phyloP scores from a whole-genome alignment of 2,797 vertebrate species.

The Sylvilagus floridanus region DNA sequence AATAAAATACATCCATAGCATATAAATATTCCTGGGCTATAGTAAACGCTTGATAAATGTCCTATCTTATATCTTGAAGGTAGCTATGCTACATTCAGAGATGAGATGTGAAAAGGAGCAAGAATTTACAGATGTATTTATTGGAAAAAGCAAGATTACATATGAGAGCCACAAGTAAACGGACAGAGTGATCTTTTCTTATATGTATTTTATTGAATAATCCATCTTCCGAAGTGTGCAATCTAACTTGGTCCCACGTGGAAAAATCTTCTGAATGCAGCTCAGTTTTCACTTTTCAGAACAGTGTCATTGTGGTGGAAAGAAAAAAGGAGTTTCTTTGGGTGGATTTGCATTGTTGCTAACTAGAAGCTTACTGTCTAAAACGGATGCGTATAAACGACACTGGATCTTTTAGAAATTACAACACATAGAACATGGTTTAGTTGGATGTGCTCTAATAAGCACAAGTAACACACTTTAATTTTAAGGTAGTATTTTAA shows the following conservation, averaged over 20 bases:
- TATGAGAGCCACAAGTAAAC: not conserved
- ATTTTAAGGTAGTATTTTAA: not conserved
- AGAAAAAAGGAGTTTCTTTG: not conserved
- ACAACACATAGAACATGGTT: not conserved
- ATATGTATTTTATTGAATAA: not conserved
- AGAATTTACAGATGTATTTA: not conserved
- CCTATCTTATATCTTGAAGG: not conserved
- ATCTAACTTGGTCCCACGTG: not conserved
- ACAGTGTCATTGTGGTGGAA: not conserved
- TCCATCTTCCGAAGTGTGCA: not conserved
- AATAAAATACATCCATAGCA: not conserved
- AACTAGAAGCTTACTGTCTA: not conserved
- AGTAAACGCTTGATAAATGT: not conserved
- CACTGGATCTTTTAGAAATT: not conserved
- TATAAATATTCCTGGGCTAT: not conserved
- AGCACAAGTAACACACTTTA: not conserved
- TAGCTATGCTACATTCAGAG: not conserved
- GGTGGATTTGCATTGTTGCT: not conserved
- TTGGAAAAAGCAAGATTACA: not conserved
- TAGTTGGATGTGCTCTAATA: not conserved
- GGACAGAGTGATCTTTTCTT: not conserved
- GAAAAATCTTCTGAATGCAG: not conserved
- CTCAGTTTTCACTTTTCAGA: not conserved
- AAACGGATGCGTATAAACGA: conserved; percentile 1
- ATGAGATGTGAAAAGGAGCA: not conserved